These are phyloP conservation scores for Danaus plexippus DNA, from an alignment of 1,140 invertebrate genomes.

Conservation along the genomic window DNA sequence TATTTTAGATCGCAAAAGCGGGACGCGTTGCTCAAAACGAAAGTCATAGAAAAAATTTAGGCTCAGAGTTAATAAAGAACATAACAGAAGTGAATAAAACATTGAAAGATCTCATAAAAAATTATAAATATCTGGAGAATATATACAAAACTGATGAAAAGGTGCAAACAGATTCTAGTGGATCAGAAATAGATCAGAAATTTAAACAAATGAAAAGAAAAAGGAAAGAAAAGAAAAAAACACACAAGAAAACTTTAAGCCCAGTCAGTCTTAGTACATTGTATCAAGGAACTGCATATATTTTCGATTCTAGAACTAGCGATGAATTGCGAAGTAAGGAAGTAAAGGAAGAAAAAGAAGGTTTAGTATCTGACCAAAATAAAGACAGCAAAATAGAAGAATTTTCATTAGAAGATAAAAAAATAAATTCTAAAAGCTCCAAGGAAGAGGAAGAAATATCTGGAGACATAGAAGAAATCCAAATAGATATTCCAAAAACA, in stretches of 20 bases:
- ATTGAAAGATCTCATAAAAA: slow-evolving; percentile 37
- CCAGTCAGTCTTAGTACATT: slow-evolving; percentile 5
- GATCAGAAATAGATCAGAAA: slow-evolving; percentile 22
- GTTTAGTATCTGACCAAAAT: not conserved
- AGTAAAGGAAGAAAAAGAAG: not conserved
- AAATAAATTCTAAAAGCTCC: not conserved
- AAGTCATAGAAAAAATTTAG: too few species aligned
- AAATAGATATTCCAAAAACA: slow-evolving; percentile 2
- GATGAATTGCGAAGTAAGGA: slow-evolving; percentile 1
- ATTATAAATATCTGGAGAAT: slow-evolving; percentile 38
- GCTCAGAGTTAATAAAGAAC: slow-evolving; percentile 34
- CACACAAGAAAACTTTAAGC: slow-evolving; percentile 1
- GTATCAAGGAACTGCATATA: slow-evolving; percentile 10
- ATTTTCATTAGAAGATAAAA: slow-evolving; percentile 1
- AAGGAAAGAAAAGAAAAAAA: slow-evolving; percentile 14
- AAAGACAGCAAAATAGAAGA: not conserved
- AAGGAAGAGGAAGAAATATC: slow-evolving; percentile 5
- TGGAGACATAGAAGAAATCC: slow-evolving; percentile 13
- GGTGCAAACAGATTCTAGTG: slow-evolving; percentile 19
- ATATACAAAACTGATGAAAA: slow-evolving; percentile 30
- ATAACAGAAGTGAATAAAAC: slow-evolving; percentile 38
- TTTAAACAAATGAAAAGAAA: slow-evolving; percentile 16
- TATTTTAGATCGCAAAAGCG: too few species aligned
- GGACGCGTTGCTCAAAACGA: too few species aligned
- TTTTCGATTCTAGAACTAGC: slow-evolving; percentile 10